A percentile compares a stretch with the other conserved stretches of the same genome.
Conservation (phyloP, 2,797 vertebrate genomes). For the Gymnothorax reevesii region DNA sequence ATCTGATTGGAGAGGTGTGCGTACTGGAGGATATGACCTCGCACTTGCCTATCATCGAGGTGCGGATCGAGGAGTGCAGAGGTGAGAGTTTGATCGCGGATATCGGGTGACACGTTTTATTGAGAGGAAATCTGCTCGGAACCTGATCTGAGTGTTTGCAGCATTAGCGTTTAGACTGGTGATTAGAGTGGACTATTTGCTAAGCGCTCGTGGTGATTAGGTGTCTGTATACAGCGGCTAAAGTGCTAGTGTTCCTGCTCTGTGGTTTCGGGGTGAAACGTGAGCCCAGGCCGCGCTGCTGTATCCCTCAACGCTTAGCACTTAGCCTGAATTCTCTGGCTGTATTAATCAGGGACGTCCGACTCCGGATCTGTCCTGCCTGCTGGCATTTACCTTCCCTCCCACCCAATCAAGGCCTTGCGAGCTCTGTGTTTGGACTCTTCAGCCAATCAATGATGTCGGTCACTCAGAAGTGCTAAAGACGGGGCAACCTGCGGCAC, state of each 20-base stretch:
- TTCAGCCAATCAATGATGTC: neutral
- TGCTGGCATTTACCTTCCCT: neutral
- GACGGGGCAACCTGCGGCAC: neutral
- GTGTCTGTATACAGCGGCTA: neutral
- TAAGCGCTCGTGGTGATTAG: neutral
- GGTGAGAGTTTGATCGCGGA: conserved; percentile 64
- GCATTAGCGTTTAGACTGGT: neutral
- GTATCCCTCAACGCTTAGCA: neutral
- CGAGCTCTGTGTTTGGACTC: neutral
- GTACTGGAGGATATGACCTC: conserved; percentile 93
- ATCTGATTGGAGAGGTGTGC: conserved; percentile 92
- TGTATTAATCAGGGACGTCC: neutral
- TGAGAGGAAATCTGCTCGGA: neutral
- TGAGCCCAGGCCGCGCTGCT: neutral
- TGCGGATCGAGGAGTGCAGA: conserved; percentile 93
- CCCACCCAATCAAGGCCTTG: neutral
- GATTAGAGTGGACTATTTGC: neutral
- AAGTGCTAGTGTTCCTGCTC: neutral
- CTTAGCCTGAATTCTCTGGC: neutral
- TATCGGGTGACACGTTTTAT: neutral
- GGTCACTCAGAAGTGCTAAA: neutral
- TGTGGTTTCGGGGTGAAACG: neutral
- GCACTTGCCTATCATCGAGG: conserved; percentile 89
- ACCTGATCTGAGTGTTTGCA: neutral
- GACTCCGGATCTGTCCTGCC: neutral